phyloP scores from a whole-genome alignment of 2,113 vertebrate genomes.

The Phaethornis superciliosus region DNA sequence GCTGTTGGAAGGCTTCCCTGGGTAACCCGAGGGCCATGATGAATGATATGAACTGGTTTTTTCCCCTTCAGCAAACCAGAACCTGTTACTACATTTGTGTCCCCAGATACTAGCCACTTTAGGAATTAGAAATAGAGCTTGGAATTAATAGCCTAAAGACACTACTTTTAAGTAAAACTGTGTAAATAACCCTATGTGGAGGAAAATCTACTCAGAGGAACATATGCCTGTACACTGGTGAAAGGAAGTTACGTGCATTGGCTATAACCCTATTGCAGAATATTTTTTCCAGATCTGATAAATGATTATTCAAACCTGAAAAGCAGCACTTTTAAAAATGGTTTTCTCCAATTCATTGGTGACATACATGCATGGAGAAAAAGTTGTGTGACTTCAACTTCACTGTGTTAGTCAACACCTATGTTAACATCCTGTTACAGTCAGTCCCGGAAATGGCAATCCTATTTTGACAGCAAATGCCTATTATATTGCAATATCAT shows the following conservation, averaged over 20 bases:
- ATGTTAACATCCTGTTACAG: neutral
- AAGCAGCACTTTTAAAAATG: neutral
- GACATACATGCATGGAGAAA: neutral
- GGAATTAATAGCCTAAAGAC: neutral
- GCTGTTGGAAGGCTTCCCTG: neutral
- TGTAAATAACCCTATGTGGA: neutral
- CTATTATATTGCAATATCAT: neutral
- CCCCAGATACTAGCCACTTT: neutral
- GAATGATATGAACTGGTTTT: neutral
- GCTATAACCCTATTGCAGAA: neutral
- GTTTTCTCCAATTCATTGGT: neutral
- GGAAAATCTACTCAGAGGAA: neutral
- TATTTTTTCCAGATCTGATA: neutral
- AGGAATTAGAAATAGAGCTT: neutral
- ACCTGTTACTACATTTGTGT: neutral
- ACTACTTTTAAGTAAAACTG: neutral
- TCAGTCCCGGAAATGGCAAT: neutral
- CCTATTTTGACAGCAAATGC: conserved; percentile 25
- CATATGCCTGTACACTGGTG: neutral
- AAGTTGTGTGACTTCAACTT: neutral
- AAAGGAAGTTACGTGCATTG: neutral
- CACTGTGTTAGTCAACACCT: neutral
- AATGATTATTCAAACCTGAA: neutral
- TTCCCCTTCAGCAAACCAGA: neutral
- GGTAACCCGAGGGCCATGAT: neutral